Conservation (phyloP, 2,888 invertebrate genomes). For the Ptilodon capucinus region DNA sequence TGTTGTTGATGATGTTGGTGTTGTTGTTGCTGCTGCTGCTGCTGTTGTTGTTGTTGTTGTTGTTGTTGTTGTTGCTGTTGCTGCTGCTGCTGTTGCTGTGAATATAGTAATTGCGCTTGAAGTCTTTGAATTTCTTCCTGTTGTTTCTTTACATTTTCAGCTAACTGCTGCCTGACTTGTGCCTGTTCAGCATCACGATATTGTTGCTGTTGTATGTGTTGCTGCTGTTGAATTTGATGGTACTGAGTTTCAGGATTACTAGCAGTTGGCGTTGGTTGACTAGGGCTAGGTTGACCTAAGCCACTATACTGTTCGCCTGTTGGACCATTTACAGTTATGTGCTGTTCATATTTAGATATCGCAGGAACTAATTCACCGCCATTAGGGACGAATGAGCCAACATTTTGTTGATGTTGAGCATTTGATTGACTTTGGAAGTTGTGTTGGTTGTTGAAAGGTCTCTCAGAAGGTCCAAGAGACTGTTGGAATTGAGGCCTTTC, state of each 20-base stretch:
- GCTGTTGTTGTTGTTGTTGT: conserved; percentile 53
- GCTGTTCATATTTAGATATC: conserved; percentile 91
- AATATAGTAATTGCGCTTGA: conserved; percentile 64
- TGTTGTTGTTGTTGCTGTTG: conserved; percentile 42
- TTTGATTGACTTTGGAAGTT: conserved; percentile 55
- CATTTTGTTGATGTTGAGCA: conserved; percentile 68
- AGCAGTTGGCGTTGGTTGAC: conserved; percentile 32
- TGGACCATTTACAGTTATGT: conserved; percentile 83
- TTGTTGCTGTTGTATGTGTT: conserved; percentile 27
- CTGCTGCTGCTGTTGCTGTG: conserved; percentile 69
- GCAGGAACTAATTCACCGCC: conserved; percentile 89
- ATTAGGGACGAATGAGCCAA: conserved; percentile 80
- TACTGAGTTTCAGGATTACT: conserved; percentile 33
- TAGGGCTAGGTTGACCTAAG: conserved; percentile 45
- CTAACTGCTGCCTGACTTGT: conserved; percentile 68
- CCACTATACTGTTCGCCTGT: conserved; percentile 52
- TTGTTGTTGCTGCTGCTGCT: conserved; percentile 41
- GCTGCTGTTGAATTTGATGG: conserved; percentile 34
- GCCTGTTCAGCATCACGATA: conserved; percentile 62
- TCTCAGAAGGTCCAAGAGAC: conserved; percentile 60
- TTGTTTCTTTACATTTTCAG: conserved; percentile 76
- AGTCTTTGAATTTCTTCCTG: conserved; percentile 78
- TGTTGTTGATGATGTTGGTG: conserved; percentile 65
- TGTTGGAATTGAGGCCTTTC: conserved; percentile 56
- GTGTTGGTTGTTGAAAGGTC: conserved; percentile 46